Evolutionary conservation across 1,140 invertebrate species (phyloP).

Genomic region (Zaprionus gabonicus): DNA sequence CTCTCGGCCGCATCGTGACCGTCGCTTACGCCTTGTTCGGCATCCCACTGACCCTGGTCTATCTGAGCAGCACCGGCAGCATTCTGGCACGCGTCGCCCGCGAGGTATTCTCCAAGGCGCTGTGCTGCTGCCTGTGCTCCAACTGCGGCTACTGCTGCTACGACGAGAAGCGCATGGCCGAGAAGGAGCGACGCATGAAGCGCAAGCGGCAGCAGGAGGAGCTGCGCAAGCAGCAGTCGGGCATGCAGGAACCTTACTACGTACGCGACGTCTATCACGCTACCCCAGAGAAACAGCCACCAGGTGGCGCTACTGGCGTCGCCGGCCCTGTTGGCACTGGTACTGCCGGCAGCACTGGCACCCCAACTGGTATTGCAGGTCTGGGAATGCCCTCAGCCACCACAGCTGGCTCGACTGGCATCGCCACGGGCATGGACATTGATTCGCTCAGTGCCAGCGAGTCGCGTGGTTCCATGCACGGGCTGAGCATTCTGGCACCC

Average conservation of each 20-base stretch:
- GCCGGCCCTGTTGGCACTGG: background rate
- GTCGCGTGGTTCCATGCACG: constrained; percentile 90
- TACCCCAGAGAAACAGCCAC: constrained; percentile 86
- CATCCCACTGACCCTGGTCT: constrained; percentile 95
- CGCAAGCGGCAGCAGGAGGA: constrained; percentile 91
- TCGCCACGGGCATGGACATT: constrained; percentile 81
- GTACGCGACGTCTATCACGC: constrained; percentile 87
- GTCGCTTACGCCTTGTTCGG: constrained; percentile 95
- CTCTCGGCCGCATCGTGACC: constrained; percentile 92
- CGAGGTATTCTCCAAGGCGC: constrained; percentile 92
- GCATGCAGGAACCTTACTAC: constrained; percentile 92
- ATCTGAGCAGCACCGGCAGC: constrained; percentile 93
- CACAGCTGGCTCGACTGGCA: background rate
- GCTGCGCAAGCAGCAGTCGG: constrained; percentile 88
- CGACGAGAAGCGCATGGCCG: constrained; percentile 91
- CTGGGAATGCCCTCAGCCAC: constrained; percentile 10
- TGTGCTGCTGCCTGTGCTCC: constrained; percentile 93
- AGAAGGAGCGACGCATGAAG: constrained; percentile 91
- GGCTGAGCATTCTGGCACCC: constrained; percentile 90
- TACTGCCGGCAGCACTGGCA: constrained; percentile 2
- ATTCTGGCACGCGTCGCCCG: constrained; percentile 93
- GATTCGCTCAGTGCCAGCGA: constrained; percentile 90
- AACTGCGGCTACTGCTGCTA: constrained; percentile 94
- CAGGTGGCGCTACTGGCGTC: constrained; percentile 57
- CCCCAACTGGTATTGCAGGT: constrained; percentile 14